Evolutionary conservation across 2,113 vertebrate species (phyloP).

Genomic region (Myiozetetes cayanensis): DNA sequence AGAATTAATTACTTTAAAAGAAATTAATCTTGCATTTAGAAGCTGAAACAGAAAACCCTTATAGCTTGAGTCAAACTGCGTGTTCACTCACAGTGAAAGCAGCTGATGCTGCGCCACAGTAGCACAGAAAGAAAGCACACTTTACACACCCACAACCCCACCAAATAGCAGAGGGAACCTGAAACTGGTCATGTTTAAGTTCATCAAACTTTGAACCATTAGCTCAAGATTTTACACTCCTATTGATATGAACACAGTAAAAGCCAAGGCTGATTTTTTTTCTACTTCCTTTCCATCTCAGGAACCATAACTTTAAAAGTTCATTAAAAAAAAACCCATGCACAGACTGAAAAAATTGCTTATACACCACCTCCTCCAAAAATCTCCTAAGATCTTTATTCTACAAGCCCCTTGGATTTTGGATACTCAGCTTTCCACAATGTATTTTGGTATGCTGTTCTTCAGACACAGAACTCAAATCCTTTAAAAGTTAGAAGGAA

Average conservation of each 20-base stretch:
- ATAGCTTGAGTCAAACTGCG: neutral
- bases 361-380: neutral
- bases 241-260: neutral
- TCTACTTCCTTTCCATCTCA: neutral
- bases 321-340: neutral
- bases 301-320: neutral
- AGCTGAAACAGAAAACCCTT: neutral
- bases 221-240: neutral
- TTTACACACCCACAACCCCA: neutral
- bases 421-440: accelerated
- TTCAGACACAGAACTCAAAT: accelerated
- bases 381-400: neutral
- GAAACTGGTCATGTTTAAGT: neutral
- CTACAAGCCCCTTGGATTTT: neutral
- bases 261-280: neutral
- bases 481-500: neutral
- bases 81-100: neutral
- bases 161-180: neutral
- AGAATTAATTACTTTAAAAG: neutral
- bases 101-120: neutral
- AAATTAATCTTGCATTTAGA: neutral
- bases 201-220: neutral
- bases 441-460: neutral
- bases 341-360: neutral
- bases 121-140: neutral